Evolutionary conservation across 1,140 invertebrate genomes (phyloP), one percentile per base, ranked within the genome.

Genomic region (Ooceraea biroi): DNA sequence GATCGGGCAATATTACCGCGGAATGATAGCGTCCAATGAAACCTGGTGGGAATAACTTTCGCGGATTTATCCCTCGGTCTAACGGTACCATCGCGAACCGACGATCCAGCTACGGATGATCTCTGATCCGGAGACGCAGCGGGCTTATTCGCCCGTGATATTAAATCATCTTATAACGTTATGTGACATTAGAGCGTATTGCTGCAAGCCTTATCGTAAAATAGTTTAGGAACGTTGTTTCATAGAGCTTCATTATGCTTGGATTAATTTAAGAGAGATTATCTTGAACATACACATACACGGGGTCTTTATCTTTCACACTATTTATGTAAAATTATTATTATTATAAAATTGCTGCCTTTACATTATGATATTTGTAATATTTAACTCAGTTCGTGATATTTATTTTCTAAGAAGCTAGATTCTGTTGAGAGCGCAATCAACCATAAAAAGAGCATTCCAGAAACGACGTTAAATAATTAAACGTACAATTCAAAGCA

Each of bases 41-140:
- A 71, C 65, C n/a, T 12, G 55, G 48, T 36, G 46, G 1, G 41
- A 69, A 57, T 48, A 57, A 50, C 63, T 69, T 44, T 85, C 50
- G 58, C 22, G 78, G 27, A 55, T 74, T 61, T 58, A 65, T 69
- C 11, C 19, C 17, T 17, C 36, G n/a, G 22, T 44, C 30, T 85
- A 82, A 76, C 72, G 52, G 55, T 44, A 71, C 25, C 46, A 86
- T 86, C 46, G 48, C 30, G 17, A 30, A 36, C 25, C 19, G 8
- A 55, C 44, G 46, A 17, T 68, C 41, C 25, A 41, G 30, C 50
- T 46, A 61, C 57, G 30, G 14, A 63, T 25, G 57, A 74, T 82
- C 44, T 17, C 17, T n/a, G n/a, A 55, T n/a, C 30, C 48, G 36
- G 7, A 55, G 60, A 77, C 27, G 19, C 48, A n/a, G 41, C 41